Evolutionary conservation across 2,113 vertebrate genomes (phyloP).

Genomic region (Microtus oregoni): DNA sequence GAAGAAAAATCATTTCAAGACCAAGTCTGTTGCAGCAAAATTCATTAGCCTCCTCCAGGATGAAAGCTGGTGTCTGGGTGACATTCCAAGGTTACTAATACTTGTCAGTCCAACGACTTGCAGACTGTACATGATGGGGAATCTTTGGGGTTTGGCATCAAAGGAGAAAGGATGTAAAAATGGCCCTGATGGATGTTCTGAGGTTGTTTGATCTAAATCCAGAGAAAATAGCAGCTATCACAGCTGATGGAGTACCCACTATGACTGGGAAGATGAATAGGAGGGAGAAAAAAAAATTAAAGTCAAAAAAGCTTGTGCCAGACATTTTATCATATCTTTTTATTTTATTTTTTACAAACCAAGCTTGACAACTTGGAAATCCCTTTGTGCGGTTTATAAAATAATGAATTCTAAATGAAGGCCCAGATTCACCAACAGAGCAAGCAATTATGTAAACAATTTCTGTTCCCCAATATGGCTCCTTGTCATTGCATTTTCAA

Average conservation of each 20-base stretch:
- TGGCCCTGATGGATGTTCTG: slow-evolving; percentile 83
- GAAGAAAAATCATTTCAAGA: slow-evolving; percentile 85
- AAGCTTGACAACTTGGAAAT: slow-evolving; percentile 84
- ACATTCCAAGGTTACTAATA: slow-evolving; percentile 84
- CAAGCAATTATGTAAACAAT: slow-evolving; percentile 80
- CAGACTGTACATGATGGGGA: slow-evolving; percentile 80
- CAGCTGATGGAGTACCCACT: slow-evolving; percentile 82
- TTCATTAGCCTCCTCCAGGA: slow-evolving; percentile 85
- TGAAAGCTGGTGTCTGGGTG: slow-evolving; percentile 83
- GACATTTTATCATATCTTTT: slow-evolving; percentile 86
- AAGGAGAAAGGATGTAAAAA: slow-evolving; percentile 85
- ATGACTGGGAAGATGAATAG: slow-evolving; percentile 86
- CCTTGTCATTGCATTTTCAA: slow-evolving; percentile 67
- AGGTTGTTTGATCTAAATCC: slow-evolving; percentile 84
- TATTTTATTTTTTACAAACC: slow-evolving; percentile 84
- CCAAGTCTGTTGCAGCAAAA: slow-evolving; percentile 82
- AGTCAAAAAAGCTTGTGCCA: slow-evolving; percentile 84
- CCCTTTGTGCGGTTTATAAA: slow-evolving; percentile 83
- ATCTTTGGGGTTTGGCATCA: slow-evolving; percentile 84
- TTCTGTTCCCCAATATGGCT: slow-evolving; percentile 76
- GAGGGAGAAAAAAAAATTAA: slow-evolving; percentile 81
- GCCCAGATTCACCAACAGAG: slow-evolving; percentile 74
- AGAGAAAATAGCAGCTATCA: slow-evolving; percentile 85
- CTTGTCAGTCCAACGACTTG: slow-evolving; percentile 81
- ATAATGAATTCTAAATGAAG: slow-evolving; percentile 82